Evolutionary conservation across 37 sponge, comb jelly and placozoan genomes (phyloP).

Genomic region (Cladorhizidae sp.): DNA sequence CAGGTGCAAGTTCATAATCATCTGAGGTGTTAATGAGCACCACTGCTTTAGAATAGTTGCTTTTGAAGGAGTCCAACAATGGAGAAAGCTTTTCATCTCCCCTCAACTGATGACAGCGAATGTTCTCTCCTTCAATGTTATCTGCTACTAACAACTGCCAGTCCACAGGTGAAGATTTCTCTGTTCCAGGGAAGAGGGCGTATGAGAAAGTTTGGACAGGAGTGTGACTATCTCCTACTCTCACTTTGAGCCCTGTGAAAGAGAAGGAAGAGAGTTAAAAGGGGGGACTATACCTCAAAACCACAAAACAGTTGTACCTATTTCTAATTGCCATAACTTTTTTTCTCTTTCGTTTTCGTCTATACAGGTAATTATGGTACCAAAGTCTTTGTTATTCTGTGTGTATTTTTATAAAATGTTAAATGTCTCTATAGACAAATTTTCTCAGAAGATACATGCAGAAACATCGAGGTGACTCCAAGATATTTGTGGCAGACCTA

Average conservation of each 20-base stretch:
- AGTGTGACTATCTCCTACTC: background rate
- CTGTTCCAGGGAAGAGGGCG: slow-evolving; percentile 31
- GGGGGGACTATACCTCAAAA: too few relatives aligned
- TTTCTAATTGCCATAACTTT: too few relatives aligned
- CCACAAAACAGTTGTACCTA: too few relatives aligned
- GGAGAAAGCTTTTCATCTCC: slow-evolving; percentile 13
- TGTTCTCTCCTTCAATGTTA: slow-evolving; percentile 30
- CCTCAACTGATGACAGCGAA: slow-evolving; percentile 37
- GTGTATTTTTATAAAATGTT: too few relatives aligned
- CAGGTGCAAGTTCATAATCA: slow-evolving; percentile 7
- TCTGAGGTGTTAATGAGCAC: slow-evolving; percentile 54
- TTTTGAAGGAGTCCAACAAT: slow-evolving; percentile 14
- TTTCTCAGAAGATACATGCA: too few relatives aligned
- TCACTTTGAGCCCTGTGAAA: slow-evolving; percentile 48
- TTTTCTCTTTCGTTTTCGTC: too few relatives aligned
- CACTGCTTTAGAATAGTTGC: slow-evolving; percentile 26
- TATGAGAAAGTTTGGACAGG: slow-evolving; percentile 37
- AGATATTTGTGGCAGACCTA: too few relatives aligned
- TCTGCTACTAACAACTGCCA: slow-evolving; percentile 47
- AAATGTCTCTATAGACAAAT: too few relatives aligned
- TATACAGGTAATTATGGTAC: too few relatives aligned
- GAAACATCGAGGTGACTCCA: too few relatives aligned
- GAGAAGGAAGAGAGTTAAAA: too few relatives aligned
- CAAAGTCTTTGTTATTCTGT: too few relatives aligned
- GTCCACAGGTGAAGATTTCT: slow-evolving; percentile 14